Conservation (phyloP, 2,888 invertebrate genomes). For the Limnephilus rhombicus region DNA sequence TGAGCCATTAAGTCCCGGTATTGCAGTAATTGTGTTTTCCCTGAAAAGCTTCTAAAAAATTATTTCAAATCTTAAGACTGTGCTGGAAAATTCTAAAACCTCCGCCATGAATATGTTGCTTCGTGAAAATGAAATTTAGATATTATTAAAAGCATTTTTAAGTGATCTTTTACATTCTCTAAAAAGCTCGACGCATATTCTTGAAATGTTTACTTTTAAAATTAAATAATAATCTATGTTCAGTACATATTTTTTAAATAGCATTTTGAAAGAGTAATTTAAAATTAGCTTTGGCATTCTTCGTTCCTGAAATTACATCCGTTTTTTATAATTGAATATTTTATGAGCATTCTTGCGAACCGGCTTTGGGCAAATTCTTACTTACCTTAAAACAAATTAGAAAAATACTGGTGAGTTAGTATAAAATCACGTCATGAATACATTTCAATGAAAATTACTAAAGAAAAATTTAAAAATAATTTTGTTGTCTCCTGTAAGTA, state of each 20-base stretch:
- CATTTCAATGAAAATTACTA: too few species aligned
- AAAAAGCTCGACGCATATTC: background rate
- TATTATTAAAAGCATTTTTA: background rate
- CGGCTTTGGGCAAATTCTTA: background rate
- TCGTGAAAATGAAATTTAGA: background rate
- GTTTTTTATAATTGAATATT: background rate
- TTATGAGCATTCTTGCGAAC: background rate
- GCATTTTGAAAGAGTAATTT: background rate
- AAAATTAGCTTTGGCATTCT: background rate
- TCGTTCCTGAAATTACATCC: background rate
- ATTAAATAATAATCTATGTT: background rate
- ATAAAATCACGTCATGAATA: too few species aligned
- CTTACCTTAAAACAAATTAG: background rate
- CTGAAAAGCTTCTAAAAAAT: slow-evolving; percentile 2
- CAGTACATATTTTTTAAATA: background rate
- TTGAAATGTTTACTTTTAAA: background rate
- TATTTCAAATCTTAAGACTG: background rate
- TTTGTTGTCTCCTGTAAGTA: too few species aligned
- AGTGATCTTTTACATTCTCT: background rate
- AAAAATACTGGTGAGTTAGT: background rate
- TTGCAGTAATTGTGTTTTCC: slow-evolving; percentile 33
- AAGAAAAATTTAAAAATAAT: too few species aligned
- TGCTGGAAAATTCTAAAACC: background rate
- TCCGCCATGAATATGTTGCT: background rate
- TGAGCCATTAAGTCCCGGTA: background rate